phyloP scores from a whole-genome alignment of 2,797 vertebrate species.

The Oreochromis grahami region DNA sequence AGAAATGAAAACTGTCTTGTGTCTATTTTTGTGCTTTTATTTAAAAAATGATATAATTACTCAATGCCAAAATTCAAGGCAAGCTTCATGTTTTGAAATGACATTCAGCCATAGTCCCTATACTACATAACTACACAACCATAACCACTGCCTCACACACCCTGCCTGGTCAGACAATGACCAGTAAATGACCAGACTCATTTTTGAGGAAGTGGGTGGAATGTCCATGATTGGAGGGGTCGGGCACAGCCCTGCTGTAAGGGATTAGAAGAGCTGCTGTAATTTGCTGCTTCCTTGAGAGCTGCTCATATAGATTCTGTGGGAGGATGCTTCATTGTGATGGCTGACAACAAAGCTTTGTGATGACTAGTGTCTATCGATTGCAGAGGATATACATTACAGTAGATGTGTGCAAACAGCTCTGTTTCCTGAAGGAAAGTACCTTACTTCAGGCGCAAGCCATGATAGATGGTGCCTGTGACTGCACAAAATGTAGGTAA shows the following conservation, averaged over 20 bases:
- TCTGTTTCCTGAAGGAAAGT: neutral
- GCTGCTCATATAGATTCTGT: neutral
- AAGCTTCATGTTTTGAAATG: neutral
- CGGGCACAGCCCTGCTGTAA: neutral
- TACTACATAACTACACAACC: neutral
- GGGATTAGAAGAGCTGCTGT: neutral
- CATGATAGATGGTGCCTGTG: neutral
- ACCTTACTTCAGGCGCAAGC: neutral
- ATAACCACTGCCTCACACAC: neutral
- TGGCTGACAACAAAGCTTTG: neutral
- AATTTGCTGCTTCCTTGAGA: conserved; percentile 13
- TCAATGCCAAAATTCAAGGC: neutral
- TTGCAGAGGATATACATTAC: neutral
- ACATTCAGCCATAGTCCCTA: neutral
- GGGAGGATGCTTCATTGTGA: conserved; percentile 2
- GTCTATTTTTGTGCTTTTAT: neutral
- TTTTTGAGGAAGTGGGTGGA: neutral
- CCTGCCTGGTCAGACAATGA: neutral
- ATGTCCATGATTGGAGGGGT: neutral
- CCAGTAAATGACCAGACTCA: neutral
- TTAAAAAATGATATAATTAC: neutral
- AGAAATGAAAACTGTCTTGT: neutral
- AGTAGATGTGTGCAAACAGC: neutral
- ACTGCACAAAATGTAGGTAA: neutral
- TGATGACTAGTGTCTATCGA: neutral